A percentile compares a stretch with the other conserved stretches of the same genome.
Evolutionary conservation across 23 tunicate genomes (phyloP).

Genomic region (Halocynthia aurantium): DNA sequence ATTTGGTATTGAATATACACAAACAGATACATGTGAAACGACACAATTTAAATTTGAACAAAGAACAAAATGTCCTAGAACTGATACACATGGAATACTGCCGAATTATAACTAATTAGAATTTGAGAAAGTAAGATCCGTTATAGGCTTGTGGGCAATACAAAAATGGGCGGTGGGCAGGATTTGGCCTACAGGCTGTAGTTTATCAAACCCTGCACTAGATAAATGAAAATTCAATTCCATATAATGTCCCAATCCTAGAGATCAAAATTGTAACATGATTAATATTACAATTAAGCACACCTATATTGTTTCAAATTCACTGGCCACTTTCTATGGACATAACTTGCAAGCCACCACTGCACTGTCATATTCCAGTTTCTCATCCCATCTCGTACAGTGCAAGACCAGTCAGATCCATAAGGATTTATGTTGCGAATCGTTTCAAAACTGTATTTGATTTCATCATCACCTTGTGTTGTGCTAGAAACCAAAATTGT

Average conservation of each 20-base stretch:
- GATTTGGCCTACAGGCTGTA: too few relatives aligned
- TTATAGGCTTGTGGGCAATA: not conserved
- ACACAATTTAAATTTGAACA: too few relatives aligned
- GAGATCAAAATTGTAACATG: not conserved
- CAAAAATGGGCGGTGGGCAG: too few relatives aligned
- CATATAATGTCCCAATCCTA: not conserved
- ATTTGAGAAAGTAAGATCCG: not conserved
- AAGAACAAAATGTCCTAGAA: not conserved
- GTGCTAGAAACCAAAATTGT: not conserved
- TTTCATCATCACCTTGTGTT: not conserved
- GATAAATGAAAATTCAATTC: too few relatives aligned
- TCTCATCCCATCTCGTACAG: constrained; percentile 75
- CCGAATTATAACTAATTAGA: too few relatives aligned
- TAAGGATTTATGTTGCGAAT: constrained; percentile 60
- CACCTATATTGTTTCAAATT: constrained; percentile 40
- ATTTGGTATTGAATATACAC: too few relatives aligned
- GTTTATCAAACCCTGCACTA: too few relatives aligned
- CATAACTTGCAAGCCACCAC: constrained; percentile 91
- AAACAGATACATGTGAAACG: too few relatives aligned
- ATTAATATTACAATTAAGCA: not conserved
- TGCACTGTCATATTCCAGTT: constrained; percentile 89
- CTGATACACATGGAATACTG: not conserved
- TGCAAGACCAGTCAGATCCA: constrained; percentile 60
- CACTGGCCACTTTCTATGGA: constrained; percentile 54
- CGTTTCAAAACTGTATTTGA: constrained; percentile 48